Base-by-base conservation (phyloP, 2,113 vertebrate species). In the Oostethus manadensis region DNA sequence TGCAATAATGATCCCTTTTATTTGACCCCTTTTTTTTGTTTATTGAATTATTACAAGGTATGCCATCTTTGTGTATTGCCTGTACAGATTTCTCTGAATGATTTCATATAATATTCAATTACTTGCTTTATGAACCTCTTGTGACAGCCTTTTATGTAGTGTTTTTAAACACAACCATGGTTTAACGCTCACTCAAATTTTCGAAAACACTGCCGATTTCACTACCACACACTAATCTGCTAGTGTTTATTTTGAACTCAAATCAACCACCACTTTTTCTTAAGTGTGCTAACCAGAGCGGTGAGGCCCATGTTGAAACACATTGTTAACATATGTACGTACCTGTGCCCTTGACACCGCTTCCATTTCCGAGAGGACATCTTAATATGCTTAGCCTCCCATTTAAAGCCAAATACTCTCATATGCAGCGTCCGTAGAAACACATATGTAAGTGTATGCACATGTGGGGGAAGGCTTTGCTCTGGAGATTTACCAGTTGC, bases 171-270 rank as follows among this genome's bases (percentile, higher is more conserved):
- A 10, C n/a, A 8, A 35, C 16, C 23, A 51, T 35, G 51, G 29
- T 10, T 3, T 54, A 4, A 13, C 10, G 35, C 85, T 71, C 89
- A 86, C 84, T 88, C 85, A 88, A 89, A 90, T 91, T 88, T 89
- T 80, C 80, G 86, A 21, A 91, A 89, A 90, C 51, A 54, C 51
- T 35, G 29, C 10, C 17, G 51, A 35, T 29, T 38, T 54, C 35
- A 54, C 35, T 17, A 54, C 29, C 35, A 33, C 29, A 5, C 26
- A 11, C 33, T 53, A 26, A 33, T 53, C 51, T 53, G 81, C 83
- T 14, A 47, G 26, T 49, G 8, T 26, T 58, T 48, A 21, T 29
- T 58, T 47, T 53, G 54, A 29, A 70, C 72, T 63, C 11, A 63
- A 63, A 62, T 74, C 70, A 33, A 57, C 22, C 50, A 43, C 54